Evolutionary conservation across 2,797 vertebrate genomes (phyloP), one percentile per base, ranked within the genome.

Genomic region (Fringilla coelebs): DNA sequence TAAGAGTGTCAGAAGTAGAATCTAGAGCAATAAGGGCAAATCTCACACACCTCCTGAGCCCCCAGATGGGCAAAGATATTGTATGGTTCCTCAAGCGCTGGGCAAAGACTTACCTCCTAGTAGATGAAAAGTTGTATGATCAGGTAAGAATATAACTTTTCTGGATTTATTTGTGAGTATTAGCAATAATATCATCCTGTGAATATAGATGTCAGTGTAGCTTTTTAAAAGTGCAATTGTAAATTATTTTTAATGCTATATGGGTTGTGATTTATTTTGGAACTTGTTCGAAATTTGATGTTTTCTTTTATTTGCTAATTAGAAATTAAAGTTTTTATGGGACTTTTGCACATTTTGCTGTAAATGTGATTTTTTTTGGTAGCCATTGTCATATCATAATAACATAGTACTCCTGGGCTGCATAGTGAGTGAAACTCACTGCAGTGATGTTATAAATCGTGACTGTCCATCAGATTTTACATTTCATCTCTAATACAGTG

Each of bases 21-120:
- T 99, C 99, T 90, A 98, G 99, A 95, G 99, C 99, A 75, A 99
- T 99, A 85, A 98, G 99, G 96, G 99, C 99, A 55, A 99, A 99
- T 94, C 98, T 99, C 90, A 99, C 98, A 0, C 98, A 98, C 93
- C 98, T 99, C 79, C 98, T 99, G 91, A 99, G 99, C 94, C 99
- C 99, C 15, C 99, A 99, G 96, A 99, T 99, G 99, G 99, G 99
- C 43, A 99, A 99, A 95, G 99, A 99, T 97, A 99, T 99, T 57
- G 98, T 99, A 65, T 99, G 99, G 99, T 99, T 99, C 97, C 98
- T 99, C 76, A 98, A 99, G 87, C 99, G 99, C 7, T 99, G 99
- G 99, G 98, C 99, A 95, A 99, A 99, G 98, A 99, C 99, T 13
- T 99, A 99, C 73, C 98, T 99, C 85, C 98, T 99, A 85, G 98